Evolutionary conservation across 2,888 invertebrate species (phyloP).

Genomic region (Altica lythri): DNA sequence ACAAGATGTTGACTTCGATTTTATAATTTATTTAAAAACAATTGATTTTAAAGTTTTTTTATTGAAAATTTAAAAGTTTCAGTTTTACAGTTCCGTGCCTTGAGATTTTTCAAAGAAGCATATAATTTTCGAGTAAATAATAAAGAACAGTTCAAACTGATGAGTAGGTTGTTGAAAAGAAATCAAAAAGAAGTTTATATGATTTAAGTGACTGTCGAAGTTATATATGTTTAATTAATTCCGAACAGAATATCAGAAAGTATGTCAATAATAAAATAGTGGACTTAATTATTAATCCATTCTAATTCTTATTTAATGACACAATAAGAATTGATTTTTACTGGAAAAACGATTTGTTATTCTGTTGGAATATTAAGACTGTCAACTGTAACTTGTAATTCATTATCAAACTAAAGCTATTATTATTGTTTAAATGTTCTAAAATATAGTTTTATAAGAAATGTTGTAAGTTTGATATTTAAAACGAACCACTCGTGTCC

Average conservation of each 20-base stretch:
- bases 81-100: slow-evolving; percentile 11
- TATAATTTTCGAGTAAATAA: slow-evolving; percentile 23
- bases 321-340: no score
- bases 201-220: not conserved
- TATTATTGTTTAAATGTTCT: no score
- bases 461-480: no score
- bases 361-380: no score
- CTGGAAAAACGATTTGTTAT: no score
- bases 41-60: slow-evolving; percentile 6
- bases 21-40: slow-evolving; percentile 10
- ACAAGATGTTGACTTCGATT: not conserved
- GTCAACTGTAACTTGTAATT: no score
- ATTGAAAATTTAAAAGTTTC: slow-evolving; percentile 15
- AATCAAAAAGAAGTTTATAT: slow-evolving; percentile 19
- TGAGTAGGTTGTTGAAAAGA: slow-evolving; percentile 16
- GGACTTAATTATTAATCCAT: no score
- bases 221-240: not conserved
- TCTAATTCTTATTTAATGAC: no score
- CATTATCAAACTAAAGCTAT: no score
- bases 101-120: slow-evolving; percentile 21
- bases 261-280: not conserved
- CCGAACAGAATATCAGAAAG: not conserved
- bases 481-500: no score
- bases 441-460: no score
- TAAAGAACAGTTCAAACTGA: slow-evolving; percentile 15